phyloP scores from a whole-genome alignment of 2,113 vertebrate genomes.

The Brachyhypopomus gauderio region DNA sequence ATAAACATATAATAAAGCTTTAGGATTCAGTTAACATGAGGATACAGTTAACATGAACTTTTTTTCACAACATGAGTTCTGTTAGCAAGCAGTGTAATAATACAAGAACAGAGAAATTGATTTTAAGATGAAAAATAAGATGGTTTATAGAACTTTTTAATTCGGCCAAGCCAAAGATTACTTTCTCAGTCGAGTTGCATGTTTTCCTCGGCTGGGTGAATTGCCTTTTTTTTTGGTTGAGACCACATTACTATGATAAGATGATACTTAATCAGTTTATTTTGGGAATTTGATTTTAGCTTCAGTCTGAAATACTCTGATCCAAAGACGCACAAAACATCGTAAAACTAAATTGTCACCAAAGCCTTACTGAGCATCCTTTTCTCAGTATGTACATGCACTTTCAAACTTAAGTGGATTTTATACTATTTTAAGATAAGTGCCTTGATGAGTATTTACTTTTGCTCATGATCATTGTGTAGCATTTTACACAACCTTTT shows the following conservation, averaged over 20 bases:
- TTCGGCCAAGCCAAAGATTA: not conserved
- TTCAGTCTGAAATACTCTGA: not conserved
- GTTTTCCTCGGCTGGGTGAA: not conserved
- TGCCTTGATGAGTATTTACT: constrained; percentile 48
- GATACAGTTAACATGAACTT: no score
- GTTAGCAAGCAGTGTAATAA: not conserved
- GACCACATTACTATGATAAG: not conserved
- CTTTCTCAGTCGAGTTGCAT: not conserved
- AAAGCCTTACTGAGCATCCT: constrained; percentile 37
- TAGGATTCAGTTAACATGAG: no score
- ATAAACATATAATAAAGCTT: not conserved
- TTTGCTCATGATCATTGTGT: constrained; percentile 28
- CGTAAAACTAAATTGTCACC: constrained; percentile 1
- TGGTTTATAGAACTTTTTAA: not conserved
- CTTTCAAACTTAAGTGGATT: constrained; percentile 24
- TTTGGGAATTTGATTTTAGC: not conserved
- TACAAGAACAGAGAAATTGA: no score
- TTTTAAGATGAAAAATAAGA: not conserved
- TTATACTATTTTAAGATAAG: constrained; percentile 36
- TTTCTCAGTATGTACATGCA: constrained; percentile 47
- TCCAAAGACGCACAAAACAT: constrained; percentile 37
- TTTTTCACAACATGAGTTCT: no score
- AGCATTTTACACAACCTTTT: constrained; percentile 14
- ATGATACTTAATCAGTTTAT: not conserved
- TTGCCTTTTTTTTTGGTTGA: not conserved